Evolutionary conservation across 2,888 invertebrate genomes (phyloP).

Genomic region (Fabriciana adippe): DNA sequence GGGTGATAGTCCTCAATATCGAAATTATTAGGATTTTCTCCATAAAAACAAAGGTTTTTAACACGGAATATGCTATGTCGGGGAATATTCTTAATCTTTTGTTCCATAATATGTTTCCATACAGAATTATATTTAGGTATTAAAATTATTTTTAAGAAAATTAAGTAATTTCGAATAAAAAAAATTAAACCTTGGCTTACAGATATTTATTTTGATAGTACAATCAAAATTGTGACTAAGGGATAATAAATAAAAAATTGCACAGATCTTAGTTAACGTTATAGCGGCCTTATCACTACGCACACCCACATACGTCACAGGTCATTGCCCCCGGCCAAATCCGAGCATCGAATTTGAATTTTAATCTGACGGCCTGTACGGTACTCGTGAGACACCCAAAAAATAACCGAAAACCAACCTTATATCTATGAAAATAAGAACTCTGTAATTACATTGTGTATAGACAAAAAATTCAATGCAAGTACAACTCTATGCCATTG

Average conservation of each 20-base stretch:
- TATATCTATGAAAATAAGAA: conserved; percentile 24
- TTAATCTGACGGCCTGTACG: conserved; percentile 70
- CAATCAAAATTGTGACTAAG: background rate
- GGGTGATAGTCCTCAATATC: too few species aligned
- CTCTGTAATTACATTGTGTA: background rate
- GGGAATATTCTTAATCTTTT: too few species aligned
- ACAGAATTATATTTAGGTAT: too few species aligned
- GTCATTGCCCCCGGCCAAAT: conserved; percentile 47
- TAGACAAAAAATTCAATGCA: background rate
- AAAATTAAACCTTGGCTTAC: too few species aligned
- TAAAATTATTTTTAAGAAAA: too few species aligned
- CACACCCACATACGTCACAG: conserved; percentile 50
- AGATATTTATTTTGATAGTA: background rate
- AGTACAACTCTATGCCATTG: background rate
- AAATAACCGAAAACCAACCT: conserved; percentile 16
- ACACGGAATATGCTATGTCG: too few species aligned
- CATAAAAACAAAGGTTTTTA: too few species aligned
- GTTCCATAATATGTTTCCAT: too few species aligned
- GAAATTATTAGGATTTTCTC: too few species aligned
- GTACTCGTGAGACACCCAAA: conserved; percentile 24
- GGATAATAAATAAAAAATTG: background rate
- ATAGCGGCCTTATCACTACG: conserved; percentile 21
- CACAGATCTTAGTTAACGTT: conserved; percentile 4
- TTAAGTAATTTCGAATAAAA: too few species aligned
- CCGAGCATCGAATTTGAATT: conserved; percentile 71